These are phyloP conservation scores for Parthenolecanium corni DNA, from an alignment of 2,888 invertebrate genomes.

Conservation along the genomic window DNA sequence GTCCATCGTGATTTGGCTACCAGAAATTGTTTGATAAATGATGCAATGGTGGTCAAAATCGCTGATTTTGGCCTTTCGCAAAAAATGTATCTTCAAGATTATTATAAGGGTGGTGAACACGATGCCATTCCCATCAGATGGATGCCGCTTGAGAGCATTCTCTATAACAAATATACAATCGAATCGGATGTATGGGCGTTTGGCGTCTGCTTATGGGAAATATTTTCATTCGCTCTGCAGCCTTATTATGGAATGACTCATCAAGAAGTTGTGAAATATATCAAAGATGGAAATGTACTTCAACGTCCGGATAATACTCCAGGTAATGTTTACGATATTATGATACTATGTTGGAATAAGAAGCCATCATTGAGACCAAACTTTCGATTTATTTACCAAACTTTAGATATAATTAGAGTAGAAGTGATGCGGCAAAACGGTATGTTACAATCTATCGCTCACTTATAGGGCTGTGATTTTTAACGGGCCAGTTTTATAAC, in stretches of 20 bases:
- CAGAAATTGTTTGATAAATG: slow-evolving; percentile 87
- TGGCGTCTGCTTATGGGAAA: slow-evolving; percentile 93
- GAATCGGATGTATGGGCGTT: slow-evolving; percentile 97
- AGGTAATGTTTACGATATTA: slow-evolving; percentile 71
- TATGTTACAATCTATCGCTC: slow-evolving; percentile 8
- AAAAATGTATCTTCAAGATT: slow-evolving; percentile 88
- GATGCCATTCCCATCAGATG: slow-evolving; percentile 94
- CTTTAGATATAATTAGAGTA: slow-evolving; percentile 54
- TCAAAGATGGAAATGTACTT: slow-evolving; percentile 85
- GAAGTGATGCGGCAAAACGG: slow-evolving; percentile 34
- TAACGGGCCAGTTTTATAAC: background rate
- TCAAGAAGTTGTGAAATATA: slow-evolving; percentile 87
- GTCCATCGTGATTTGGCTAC: slow-evolving; percentile 93
- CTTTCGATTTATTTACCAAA: slow-evolving; percentile 69
- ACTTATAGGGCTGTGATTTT: background rate
- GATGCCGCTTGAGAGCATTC: slow-evolving; percentile 95
- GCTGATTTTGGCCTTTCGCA: slow-evolving; percentile 94
- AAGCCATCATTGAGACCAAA: slow-evolving; percentile 75
- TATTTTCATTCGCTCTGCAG: slow-evolving; percentile 89
- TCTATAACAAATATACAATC: slow-evolving; percentile 90
- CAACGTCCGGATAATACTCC: slow-evolving; percentile 85
- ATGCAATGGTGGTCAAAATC: slow-evolving; percentile 89
- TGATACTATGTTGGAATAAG: slow-evolving; percentile 87
- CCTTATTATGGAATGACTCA: slow-evolving; percentile 96
- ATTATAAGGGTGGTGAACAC: slow-evolving; percentile 89